Percentiles rank a stretch among this genome's conserved stretches.
phyloP scores from a whole-genome alignment of 2,113 vertebrate species.

The Cryptoleucopteryx plumbea region DNA sequence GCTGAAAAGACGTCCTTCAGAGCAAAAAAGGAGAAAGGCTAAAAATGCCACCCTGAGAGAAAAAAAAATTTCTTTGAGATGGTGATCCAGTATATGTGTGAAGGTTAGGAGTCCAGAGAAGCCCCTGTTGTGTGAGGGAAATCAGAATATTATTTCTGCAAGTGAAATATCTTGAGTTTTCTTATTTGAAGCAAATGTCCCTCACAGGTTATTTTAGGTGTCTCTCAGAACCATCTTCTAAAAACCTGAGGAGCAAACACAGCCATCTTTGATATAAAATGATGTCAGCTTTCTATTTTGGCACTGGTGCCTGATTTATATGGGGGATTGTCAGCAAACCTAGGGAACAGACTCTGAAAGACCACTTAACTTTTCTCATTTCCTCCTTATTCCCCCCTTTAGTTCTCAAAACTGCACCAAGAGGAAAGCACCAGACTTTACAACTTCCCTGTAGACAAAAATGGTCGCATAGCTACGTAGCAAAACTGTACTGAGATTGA shows the following conservation, averaged over 20 bases:
- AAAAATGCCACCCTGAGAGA: background rate
- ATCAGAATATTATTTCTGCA: background rate
- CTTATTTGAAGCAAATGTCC: background rate
- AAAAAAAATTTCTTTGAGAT: background rate
- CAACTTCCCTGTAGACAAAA: background rate
- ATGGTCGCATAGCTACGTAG: background rate
- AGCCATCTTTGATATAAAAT: background rate
- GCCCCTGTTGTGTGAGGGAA: background rate
- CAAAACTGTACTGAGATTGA: background rate
- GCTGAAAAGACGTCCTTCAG: background rate
- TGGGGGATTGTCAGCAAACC: background rate
- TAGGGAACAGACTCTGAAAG: background rate
- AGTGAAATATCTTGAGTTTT: background rate
- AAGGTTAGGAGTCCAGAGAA: background rate
- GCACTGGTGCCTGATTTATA: accelerated
- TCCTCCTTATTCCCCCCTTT: background rate
- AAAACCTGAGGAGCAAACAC: background rate
- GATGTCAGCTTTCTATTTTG: background rate
- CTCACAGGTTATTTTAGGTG: background rate
- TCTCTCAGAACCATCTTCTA: background rate
- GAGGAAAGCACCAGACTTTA: background rate
- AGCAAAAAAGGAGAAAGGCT: background rate
- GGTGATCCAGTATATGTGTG: background rate
- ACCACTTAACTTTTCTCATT: background rate
- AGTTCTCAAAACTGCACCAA: background rate